Base-by-base conservation (phyloP, 2,888 invertebrate genomes). In the Hydroisotoma schaefferi region DNA sequence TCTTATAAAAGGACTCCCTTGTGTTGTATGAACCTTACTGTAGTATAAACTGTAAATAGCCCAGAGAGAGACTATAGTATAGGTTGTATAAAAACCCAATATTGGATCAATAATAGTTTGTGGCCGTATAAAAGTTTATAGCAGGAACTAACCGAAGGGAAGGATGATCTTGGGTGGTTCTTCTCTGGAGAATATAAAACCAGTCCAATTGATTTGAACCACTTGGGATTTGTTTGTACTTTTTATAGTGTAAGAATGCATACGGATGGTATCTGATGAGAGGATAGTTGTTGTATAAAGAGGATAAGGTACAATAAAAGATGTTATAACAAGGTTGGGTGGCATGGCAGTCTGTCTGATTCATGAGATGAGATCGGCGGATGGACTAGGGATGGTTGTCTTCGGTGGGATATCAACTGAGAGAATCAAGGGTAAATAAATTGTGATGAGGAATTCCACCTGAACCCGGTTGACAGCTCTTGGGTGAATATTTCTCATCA, bases 351-450 rank as follows among this genome's bases (percentile, higher is more conserved):
- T n/a, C n/a, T 20, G 6, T 57, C 57, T 63, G 63, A 63, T 63
- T 63, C 63, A 63, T 63, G 63, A 55, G 63, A 60, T 63, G 63
- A 46, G 60, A 63, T 63, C 63, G 63, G 60, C 48, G 59, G 63
- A 59, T 59, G 46, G 46, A 25, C 40, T 3, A 23, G 46, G 20
- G 12, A 12, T 18, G 22, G 25, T 46, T 25, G 22, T 22, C 22
- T 46, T 46, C n/a, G n/a, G 20, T 46, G 18, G 20, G 40, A 40
- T 40, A 10, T 40, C n/a, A 40, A 40, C 40, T 40, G n/a, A 40
- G 20, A 46, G 46, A 46, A n/a, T n/a, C n/a, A n/a, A n/a, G n/a
- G n/a, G n/a, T n/a, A n/a, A 46, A 46, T 46, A 46, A 46, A 46
- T 46, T 46, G 15, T 46, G 23, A 15, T 23, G 46, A 8, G 46